A percentile compares a stretch with the other conserved stretches of the same genome.
These are phyloP conservation scores for Hypena proboscidalis DNA, from an alignment of 2,888 invertebrate species.

Conservation along the genomic window DNA sequence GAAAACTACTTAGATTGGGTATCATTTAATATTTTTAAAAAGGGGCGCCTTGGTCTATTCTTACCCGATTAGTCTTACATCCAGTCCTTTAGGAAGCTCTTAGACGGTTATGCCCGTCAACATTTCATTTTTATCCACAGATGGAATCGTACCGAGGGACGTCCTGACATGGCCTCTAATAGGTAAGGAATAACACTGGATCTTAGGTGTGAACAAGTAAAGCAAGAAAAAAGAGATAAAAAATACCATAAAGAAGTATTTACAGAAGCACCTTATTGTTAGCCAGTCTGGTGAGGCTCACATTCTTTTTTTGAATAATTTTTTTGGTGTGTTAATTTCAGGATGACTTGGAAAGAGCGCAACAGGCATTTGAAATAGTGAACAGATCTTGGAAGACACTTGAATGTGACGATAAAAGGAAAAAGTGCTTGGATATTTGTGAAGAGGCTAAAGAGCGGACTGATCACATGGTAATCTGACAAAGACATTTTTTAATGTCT, in stretches of 20 bases:
- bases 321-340: constrained; percentile 71
- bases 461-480: constrained; percentile 96
- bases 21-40: neutral
- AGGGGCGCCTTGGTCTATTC: constrained; percentile 2
- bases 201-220: constrained; percentile 39
- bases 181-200: constrained; percentile 68
- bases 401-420: constrained; percentile 97
- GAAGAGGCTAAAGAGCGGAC: constrained; percentile 98
- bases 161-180: constrained; percentile 56
- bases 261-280: constrained; percentile 3
- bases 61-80: neutral
- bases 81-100: constrained; percentile 53
- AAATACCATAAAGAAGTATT: constrained; percentile 1
- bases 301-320: neutral
- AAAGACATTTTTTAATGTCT: too few relatives aligned
- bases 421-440: constrained; percentile 97
- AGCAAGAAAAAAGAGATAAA: constrained; percentile 9
- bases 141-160: constrained; percentile 68
- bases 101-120: constrained; percentile 84
- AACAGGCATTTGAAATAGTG: constrained; percentile 96
- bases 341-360: constrained; percentile 97
- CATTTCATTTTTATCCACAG: constrained; percentile 83
- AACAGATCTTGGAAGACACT: constrained; percentile 98
- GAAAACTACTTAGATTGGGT: neutral
- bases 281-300: neutral